phyloP scores from a whole-genome alignment of 2,888 invertebrate species.

The Orthosia gothica region DNA sequence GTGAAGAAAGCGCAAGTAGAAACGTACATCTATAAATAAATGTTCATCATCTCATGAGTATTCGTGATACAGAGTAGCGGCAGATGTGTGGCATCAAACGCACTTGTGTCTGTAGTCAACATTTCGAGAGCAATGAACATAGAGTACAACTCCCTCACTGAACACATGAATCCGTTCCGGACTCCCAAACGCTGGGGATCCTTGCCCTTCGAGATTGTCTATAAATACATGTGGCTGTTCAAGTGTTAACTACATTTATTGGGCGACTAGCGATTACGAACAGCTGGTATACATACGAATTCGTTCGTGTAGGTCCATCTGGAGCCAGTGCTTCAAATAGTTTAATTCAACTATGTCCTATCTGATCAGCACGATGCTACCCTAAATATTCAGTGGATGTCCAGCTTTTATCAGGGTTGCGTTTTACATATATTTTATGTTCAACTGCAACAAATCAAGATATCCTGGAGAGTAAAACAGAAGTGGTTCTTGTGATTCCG shows the following conservation, averaged over 20 bases:
- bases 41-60: constrained; percentile 9
- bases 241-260: constrained; percentile 24
- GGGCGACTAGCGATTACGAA: constrained; percentile 31
- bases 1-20: constrained; percentile 22
- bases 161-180: not conserved
- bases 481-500: constrained; percentile 15
- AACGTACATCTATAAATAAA: constrained; percentile 36
- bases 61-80: constrained; percentile 3
- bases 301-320: not conserved
- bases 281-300: constrained; percentile 26
- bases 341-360: not conserved
- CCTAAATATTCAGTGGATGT: not conserved
- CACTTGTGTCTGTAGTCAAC: constrained; percentile 6
- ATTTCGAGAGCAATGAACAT: not conserved
- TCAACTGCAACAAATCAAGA: constrained; percentile 5
- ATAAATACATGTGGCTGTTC: constrained; percentile 41
- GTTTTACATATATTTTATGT: not conserved
- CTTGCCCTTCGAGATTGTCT: constrained; percentile 45
- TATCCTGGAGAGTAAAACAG: constrained; percentile 3
- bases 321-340: not conserved
- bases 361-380: not conserved
- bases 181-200: constrained; percentile 10
- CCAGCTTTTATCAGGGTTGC: not conserved
- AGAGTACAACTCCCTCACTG: constrained; percentile 1
- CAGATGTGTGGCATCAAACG: constrained; percentile 6